Evolutionary conservation across 2,797 vertebrate genomes (phyloP).

Genomic region (Peromyscus eremicus): DNA sequence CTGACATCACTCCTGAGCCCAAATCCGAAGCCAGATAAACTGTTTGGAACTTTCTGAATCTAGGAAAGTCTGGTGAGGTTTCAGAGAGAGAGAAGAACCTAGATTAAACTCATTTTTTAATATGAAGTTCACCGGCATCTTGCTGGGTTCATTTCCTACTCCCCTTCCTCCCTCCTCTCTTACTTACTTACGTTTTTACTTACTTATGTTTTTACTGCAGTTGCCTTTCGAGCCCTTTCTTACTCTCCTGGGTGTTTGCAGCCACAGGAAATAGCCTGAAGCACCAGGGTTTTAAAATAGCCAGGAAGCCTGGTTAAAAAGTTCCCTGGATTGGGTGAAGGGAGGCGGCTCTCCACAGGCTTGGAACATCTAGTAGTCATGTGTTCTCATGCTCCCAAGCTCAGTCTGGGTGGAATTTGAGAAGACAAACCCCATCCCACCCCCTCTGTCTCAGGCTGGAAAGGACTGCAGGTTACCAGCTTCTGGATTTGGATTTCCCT

Average conservation of each 20-base stretch:
- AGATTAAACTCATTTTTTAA: not conserved
- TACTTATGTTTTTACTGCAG: not conserved
- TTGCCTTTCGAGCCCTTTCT: not conserved
- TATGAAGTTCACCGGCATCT: not conserved
- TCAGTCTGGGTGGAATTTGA: not conserved
- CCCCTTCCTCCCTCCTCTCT: not conserved
- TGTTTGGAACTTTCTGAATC: not conserved
- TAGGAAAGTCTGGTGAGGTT: not conserved
- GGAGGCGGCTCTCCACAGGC: not conserved
- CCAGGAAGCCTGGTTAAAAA: not conserved
- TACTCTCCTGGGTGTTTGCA: not conserved
- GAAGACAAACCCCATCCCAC: not conserved
- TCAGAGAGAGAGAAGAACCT: not conserved
- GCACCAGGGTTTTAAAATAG: not conserved
- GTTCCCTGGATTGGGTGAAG: not conserved
- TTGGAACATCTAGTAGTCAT: not conserved
- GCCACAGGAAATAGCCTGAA: conserved; percentile 3
- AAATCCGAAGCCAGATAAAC: not conserved
- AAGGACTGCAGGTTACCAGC: accelerated
- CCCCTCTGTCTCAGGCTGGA: too few relatives aligned
- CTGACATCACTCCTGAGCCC: not conserved
- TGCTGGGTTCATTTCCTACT: not conserved
- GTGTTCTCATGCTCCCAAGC: not conserved
- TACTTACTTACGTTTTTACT: not conserved
- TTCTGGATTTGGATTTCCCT: not conserved